These are phyloP conservation scores for Taxidea taxus DNA, from an alignment of 2,113 vertebrate genomes.

Conservation along the genomic window DNA sequence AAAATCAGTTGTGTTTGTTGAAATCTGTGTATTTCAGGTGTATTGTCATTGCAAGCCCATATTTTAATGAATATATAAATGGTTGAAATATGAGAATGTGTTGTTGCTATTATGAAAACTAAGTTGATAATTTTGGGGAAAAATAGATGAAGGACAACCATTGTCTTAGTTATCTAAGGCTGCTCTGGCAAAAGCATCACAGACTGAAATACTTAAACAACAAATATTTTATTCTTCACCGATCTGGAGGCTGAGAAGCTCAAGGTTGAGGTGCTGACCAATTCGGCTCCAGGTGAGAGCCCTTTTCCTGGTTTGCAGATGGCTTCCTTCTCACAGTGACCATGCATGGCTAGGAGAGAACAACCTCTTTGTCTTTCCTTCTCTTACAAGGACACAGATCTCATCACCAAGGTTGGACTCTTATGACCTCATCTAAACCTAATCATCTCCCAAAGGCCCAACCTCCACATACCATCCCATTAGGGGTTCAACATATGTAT, in stretches of 20 bases:
- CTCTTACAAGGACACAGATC: neutral
- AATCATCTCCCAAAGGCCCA: neutral
- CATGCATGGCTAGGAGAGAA: neutral
- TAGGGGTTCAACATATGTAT: neutral
- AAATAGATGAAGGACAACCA: neutral
- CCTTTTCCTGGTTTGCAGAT: neutral
- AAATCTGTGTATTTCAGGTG: neutral
- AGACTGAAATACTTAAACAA: neutral
- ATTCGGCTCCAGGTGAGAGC: neutral
- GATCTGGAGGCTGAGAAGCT: neutral
- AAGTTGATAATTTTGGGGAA: neutral
- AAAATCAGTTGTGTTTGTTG: neutral
- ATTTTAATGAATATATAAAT: neutral
- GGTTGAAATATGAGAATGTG: neutral
- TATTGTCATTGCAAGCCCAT: neutral
- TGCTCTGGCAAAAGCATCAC: neutral
- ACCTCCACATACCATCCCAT: neutral
- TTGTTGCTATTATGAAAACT: neutral
- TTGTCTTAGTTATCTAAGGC: neutral
- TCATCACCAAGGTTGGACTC: neutral
- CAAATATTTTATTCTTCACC: neutral
- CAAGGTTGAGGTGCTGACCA: neutral
- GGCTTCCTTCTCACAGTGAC: neutral
- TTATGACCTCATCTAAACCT: neutral
- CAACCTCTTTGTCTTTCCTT: neutral